These are phyloP conservation scores for Drosophila kuntzei DNA, from an alignment of 2,888 invertebrate species.

Conservation along the genomic window DNA sequence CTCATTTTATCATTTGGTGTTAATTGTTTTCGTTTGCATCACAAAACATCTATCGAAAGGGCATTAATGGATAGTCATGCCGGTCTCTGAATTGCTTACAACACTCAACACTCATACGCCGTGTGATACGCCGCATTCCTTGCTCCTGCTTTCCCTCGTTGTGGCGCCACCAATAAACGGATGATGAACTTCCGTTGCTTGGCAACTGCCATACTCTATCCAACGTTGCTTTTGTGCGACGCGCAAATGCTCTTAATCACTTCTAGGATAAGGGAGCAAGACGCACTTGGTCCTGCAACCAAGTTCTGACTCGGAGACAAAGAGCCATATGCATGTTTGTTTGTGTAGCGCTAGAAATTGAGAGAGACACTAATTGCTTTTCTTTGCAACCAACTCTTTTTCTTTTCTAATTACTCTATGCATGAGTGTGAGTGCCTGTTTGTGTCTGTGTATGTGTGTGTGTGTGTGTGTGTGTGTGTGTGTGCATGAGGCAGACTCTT, in stretches of 20 bases:
- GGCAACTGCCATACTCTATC: slow-evolving; percentile 24
- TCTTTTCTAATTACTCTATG: slow-evolving; percentile 79
- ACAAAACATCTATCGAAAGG: slow-evolving; percentile 72
- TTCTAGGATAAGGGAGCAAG: slow-evolving; percentile 23
- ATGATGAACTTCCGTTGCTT: slow-evolving; percentile 76
- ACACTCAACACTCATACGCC: slow-evolving; percentile 54
- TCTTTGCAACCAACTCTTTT: slow-evolving; percentile 75
- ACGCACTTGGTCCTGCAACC: neutral
- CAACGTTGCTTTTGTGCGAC: slow-evolving; percentile 46
- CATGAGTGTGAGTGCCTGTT: slow-evolving; percentile 41
- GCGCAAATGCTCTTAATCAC: slow-evolving; percentile 79
- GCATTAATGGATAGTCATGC: slow-evolving; percentile 67
- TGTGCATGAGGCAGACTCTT: slow-evolving; percentile 57
- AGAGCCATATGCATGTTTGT: slow-evolving; percentile 53
- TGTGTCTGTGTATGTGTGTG: slow-evolving; percentile 13
- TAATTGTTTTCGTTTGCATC: slow-evolving; percentile 81
- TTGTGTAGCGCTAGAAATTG: slow-evolving; percentile 71
- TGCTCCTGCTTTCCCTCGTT: slow-evolving; percentile 6
- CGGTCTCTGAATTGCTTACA: slow-evolving; percentile 21
- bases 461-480: slow-evolving; percentile 20
- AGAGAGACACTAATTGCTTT: slow-evolving; percentile 82
- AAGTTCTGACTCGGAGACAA: slow-evolving; percentile 27
- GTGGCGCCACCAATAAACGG: slow-evolving; percentile 77
- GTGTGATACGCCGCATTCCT: slow-evolving; percentile 20
- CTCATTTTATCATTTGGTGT: slow-evolving; percentile 76